Percentiles rank a stretch among this genome's conserved stretches.
Evolutionary conservation across 2,888 invertebrate species (phyloP).

Genomic region (Caenorhabditis angaria): DNA sequence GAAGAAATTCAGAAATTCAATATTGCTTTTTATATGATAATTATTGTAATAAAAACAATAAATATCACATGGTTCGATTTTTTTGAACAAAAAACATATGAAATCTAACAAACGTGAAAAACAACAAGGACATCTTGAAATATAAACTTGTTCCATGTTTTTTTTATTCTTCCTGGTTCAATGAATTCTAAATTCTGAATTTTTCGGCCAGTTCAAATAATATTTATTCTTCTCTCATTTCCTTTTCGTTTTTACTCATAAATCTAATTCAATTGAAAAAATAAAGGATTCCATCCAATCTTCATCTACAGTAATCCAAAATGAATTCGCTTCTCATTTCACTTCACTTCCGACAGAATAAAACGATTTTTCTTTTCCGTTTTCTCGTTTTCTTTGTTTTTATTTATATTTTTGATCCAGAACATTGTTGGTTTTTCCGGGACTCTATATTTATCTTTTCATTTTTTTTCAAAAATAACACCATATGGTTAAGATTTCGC

Average conservation of each 20-base stretch:
- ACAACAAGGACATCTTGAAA: neutral
- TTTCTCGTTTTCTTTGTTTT: no score
- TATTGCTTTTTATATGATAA: neutral
- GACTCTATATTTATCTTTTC: neutral
- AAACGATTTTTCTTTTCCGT: constrained; percentile 3
- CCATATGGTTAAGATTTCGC: no score
- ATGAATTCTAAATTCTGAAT: neutral
- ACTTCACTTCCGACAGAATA: constrained; percentile 1
- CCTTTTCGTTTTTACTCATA: neutral
- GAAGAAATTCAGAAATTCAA: no score
- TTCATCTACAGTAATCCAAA: constrained; percentile 2
- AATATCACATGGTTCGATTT: neutral
- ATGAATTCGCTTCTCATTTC: neutral
- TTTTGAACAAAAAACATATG: no score
- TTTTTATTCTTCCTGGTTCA: neutral
- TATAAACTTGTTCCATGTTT: neutral
- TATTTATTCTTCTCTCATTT: no score
- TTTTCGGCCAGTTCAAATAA: no score
- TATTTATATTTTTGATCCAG: neutral
- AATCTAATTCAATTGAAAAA: neutral
- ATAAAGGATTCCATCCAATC: neutral
- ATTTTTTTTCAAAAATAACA: neutral
- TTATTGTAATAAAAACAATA: neutral
- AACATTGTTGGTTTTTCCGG: neutral
- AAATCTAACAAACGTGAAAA: no score